A percentile compares a stretch with the other conserved stretches of the same genome.
phyloP scores from a whole-genome alignment of 2,113 vertebrate genomes.

The Sinocyclocheilus anophthalmus region DNA sequence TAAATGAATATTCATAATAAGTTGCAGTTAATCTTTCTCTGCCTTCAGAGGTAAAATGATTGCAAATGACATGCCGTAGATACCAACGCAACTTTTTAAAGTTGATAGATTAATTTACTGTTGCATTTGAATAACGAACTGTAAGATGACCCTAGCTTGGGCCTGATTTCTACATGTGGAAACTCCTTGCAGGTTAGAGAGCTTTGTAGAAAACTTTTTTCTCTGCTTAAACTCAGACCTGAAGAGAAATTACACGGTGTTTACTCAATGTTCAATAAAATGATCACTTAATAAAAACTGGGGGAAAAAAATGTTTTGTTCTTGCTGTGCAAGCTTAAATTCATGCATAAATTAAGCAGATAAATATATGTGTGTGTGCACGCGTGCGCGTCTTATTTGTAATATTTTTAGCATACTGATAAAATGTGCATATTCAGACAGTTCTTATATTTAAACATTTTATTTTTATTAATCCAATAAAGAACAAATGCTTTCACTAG shows the following conservation, averaged over 20 bases:
- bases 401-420: neutral
- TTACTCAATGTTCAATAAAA: neutral
- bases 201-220: neutral
- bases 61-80: slow-evolving; percentile 22
- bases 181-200: neutral
- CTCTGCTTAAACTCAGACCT: neutral
- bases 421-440: neutral
- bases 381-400: neutral
- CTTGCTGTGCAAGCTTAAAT: too few species aligned
- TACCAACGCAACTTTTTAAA: neutral
- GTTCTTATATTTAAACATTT: neutral
- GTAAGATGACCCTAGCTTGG: neutral
- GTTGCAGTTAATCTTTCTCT: slow-evolving; percentile 38
- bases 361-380: neutral
- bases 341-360: too few species aligned
- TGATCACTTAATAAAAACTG: neutral
- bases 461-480: neutral
- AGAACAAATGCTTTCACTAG: neutral
- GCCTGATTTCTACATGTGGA: neutral
- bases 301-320: too few species aligned
- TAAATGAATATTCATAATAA: slow-evolving; percentile 47
- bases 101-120: neutral
- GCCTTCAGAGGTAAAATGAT: slow-evolving; percentile 38
- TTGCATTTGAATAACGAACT: neutral
- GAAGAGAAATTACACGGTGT: neutral